These are phyloP conservation scores for Drosophila hamatofila DNA, from an alignment of 2,888 invertebrate genomes.

Conservation along the genomic window DNA sequence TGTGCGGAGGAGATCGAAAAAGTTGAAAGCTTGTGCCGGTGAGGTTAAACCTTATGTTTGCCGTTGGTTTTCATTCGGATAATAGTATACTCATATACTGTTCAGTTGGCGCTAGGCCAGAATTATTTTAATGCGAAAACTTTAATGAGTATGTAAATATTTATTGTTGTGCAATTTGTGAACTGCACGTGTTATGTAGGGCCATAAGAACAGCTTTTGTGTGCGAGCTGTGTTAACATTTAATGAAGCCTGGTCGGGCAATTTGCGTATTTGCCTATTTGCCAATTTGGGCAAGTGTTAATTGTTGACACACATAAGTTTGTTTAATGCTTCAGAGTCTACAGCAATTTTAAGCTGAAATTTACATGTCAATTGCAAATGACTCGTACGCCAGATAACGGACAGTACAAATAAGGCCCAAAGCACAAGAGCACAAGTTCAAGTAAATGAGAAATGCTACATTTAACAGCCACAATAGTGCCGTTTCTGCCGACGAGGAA, in stretches of 20 bases:
- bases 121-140: slow-evolving; percentile 71
- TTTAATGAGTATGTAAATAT: slow-evolving; percentile 77
- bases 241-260: slow-evolving; percentile 24
- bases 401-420: slow-evolving; percentile 5
- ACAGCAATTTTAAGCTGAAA: slow-evolving; percentile 18
- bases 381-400: slow-evolving; percentile 10
- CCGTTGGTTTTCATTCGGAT: slow-evolving; percentile 44
- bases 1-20: slow-evolving; percentile 65
- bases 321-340: neutral
- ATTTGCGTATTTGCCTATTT: slow-evolving; percentile 33
- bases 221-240: slow-evolving; percentile 28
- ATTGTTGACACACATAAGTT: slow-evolving; percentile 35
- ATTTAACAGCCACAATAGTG: slow-evolving; percentile 35
- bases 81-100: slow-evolving; percentile 28
- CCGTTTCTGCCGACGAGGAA: slow-evolving; percentile 27
- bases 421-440: neutral
- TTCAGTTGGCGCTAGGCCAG: slow-evolving; percentile 32
- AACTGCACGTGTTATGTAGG: neutral
- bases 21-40: slow-evolving; percentile 55
- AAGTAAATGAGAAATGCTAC: slow-evolving; percentile 36
- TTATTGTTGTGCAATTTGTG: slow-evolving; percentile 63
- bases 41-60: slow-evolving; percentile 27
- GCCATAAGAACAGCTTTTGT: neutral
- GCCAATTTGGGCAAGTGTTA: slow-evolving; percentile 37
- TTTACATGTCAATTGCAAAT: slow-evolving; percentile 36